Conservation (phyloP, 2,888 invertebrate species). For the Hemistola chrysoprasaria region DNA sequence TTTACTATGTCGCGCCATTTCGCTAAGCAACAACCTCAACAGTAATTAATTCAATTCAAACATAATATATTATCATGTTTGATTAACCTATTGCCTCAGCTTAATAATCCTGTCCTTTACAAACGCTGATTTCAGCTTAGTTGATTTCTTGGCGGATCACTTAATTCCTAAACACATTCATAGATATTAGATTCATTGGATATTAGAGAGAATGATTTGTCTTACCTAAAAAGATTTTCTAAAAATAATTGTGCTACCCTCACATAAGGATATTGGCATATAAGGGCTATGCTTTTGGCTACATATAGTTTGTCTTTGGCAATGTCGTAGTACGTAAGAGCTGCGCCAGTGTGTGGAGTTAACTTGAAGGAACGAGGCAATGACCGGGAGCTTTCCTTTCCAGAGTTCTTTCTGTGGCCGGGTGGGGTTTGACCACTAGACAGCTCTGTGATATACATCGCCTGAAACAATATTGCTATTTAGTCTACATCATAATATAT, state of each 20-base stretch:
- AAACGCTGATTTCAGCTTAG: too few relatives aligned
- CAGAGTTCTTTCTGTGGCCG: slow-evolving; percentile 80
- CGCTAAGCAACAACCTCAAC: too few relatives aligned
- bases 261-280: slow-evolving; percentile 95
- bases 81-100: too few relatives aligned
- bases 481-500: too few relatives aligned
- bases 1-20: too few relatives aligned
- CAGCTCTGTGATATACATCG: slow-evolving; percentile 94
- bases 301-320: slow-evolving; percentile 97
- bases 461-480: slow-evolving; percentile 74
- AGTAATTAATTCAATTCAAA: too few relatives aligned
- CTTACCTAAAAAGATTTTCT: slow-evolving; percentile 92
- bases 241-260: slow-evolving; percentile 93
- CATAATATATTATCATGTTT: too few relatives aligned
- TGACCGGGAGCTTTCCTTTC: slow-evolving; percentile 90
- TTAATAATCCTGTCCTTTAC: too few relatives aligned
- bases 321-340: slow-evolving; percentile 94
- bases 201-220: too few relatives aligned
- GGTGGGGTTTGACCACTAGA: slow-evolving; percentile 90
- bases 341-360: slow-evolving; percentile 88
- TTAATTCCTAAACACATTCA: too few relatives aligned
- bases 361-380: slow-evolving; percentile 95
- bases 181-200: too few relatives aligned
- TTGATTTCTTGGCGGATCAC: too few relatives aligned
- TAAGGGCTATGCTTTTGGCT: slow-evolving; percentile 96